Conservation (phyloP, 2,888 invertebrate genomes). For the Phengaris arion region DNA sequence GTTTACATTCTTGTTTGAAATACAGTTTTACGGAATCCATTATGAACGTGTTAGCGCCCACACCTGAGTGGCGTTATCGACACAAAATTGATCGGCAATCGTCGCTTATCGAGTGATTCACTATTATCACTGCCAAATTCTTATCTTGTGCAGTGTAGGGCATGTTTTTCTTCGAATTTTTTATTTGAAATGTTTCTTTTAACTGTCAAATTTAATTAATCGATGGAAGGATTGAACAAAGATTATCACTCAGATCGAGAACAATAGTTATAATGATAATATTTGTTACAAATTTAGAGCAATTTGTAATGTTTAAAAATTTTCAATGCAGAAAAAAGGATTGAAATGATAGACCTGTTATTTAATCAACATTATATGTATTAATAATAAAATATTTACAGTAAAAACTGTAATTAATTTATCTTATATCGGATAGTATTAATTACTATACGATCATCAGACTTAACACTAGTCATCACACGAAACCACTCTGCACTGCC, state of each 20-base stretch:
- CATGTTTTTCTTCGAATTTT: neutral
- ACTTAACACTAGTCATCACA: slow-evolving; percentile 1
- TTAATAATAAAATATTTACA: neutral
- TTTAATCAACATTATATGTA: neutral
- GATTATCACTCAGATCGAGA: too few relatives aligned
- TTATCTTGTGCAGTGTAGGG: slow-evolving; percentile 32
- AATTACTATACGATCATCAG: neutral
- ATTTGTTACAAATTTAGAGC: too few relatives aligned
- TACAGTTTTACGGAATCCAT: slow-evolving; percentile 64
- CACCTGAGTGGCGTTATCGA: slow-evolving; percentile 37
- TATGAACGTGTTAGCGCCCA: slow-evolving; percentile 33
- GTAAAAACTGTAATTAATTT: neutral
- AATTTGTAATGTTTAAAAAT: neutral
- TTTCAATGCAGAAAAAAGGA: neutral
- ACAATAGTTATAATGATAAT: too few relatives aligned
- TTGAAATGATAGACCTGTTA: neutral
- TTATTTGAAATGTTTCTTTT: neutral
- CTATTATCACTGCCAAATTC: slow-evolving; percentile 40
- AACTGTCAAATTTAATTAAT: neutral
- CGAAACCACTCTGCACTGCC: neutral
- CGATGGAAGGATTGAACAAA: neutral
- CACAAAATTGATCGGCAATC: slow-evolving; percentile 35
- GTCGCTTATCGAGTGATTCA: slow-evolving; percentile 46
- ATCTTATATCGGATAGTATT: too few relatives aligned
- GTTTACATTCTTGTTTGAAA: slow-evolving; percentile 58